A percentile compares a stretch with the other conserved stretches of the same genome.
Conservation (phyloP, 2,797 vertebrate species). For the Tokudaia muenninki region DNA sequence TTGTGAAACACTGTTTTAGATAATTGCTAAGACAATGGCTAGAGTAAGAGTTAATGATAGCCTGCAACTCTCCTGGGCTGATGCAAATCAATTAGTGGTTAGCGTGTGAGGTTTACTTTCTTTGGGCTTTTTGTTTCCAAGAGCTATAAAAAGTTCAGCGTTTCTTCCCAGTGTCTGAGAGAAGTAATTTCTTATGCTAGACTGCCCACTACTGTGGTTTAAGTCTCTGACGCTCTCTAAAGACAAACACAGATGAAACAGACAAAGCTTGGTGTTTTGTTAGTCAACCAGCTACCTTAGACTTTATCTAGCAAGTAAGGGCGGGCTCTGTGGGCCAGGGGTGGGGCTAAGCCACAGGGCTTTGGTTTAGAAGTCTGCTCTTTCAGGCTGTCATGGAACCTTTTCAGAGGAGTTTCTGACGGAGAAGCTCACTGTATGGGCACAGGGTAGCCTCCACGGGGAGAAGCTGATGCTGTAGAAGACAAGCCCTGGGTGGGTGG, state of each 20-base stretch:
- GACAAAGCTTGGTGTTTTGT: conserved; percentile 8
- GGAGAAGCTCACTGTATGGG: background rate
- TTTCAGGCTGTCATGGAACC: background rate
- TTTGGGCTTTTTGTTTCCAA: conserved; percentile 72
- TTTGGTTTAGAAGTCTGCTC: background rate
- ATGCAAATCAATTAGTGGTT: conserved; percentile 48
- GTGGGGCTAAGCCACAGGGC: background rate
- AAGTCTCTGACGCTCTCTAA: background rate
- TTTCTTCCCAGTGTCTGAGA: conserved; percentile 59
- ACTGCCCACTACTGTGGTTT: background rate
- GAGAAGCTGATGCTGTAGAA: background rate
- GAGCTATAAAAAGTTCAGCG: conserved; percentile 56
- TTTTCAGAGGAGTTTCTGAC: conserved; percentile 1
- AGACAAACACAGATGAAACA: background rate
- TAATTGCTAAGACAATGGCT: conserved; percentile 65
- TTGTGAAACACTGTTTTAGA: conserved; percentile 59
- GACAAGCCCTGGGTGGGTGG: background rate
- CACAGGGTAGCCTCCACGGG: background rate
- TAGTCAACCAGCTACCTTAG: background rate
- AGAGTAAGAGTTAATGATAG: conserved; percentile 63
- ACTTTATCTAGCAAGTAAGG: background rate
- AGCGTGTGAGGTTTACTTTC: conserved; percentile 51
- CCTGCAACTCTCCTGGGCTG: conserved; percentile 48
- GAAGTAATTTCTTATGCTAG: conserved; percentile 41
- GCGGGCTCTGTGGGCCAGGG: background rate